A percentile compares a stretch with the other conserved stretches of the same genome.
phyloP scores from a whole-genome alignment of 35 echinoderm and acorn worm genomes.

The Holothuria glaberrima region DNA sequence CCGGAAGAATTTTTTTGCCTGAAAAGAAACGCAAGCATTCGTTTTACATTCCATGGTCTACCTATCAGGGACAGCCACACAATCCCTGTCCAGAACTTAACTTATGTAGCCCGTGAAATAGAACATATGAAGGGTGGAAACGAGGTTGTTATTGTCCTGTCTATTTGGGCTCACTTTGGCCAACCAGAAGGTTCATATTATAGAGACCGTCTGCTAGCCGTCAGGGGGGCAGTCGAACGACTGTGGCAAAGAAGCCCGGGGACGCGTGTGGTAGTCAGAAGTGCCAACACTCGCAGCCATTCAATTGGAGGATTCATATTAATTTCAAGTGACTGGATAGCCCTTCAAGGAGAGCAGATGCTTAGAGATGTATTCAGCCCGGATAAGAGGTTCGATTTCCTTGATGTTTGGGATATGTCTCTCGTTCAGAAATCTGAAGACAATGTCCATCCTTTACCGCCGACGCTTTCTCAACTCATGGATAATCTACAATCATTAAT shows the following conservation, averaged over 20 bases:
- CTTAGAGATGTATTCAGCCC: no score
- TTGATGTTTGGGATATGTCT: no score
- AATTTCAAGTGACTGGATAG: no score
- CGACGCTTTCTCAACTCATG: constrained; percentile 3
- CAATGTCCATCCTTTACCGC: constrained; percentile 28
- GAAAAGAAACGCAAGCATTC: not conserved
- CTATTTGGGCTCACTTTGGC: no score
- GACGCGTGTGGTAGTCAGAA: constrained; percentile 12
- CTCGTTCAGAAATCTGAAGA: constrained; percentile 14
- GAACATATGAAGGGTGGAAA: constrained; percentile 6
- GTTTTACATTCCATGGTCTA: constrained; percentile 22
- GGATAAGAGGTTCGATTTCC: no score
- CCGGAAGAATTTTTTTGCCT: not conserved
- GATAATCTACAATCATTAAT: constrained; percentile 2
- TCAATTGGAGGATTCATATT: constrained; percentile 1
- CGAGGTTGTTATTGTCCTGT: not conserved
- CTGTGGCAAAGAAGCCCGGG: constrained; percentile 27
- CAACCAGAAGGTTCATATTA: no score
- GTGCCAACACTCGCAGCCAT: constrained; percentile 50
- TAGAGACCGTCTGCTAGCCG: not conserved
- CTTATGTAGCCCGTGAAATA: constrained; percentile 15
- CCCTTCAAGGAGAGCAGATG: not conserved
- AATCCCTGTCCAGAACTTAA: not conserved
- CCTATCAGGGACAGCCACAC: not conserved
- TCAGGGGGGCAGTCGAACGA: not conserved